Evolutionary conservation across 2,888 invertebrate species (phyloP), one percentile per base, ranked within the genome.

Genomic region (Chloroclysta siterata): DNA sequence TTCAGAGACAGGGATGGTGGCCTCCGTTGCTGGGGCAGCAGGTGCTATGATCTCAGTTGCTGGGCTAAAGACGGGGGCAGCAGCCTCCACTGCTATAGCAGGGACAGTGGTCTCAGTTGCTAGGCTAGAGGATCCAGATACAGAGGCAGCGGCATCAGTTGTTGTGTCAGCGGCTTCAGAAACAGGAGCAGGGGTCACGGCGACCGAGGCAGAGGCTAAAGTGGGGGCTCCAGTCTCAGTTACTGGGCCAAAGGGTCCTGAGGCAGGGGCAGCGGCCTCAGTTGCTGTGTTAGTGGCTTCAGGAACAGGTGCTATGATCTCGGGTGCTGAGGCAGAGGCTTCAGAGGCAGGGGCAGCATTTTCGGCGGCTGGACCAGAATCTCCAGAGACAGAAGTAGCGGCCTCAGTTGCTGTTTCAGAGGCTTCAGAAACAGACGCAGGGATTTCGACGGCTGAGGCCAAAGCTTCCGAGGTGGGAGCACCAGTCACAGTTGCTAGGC

Each of bases 401-500:
- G 6, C 14, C 1, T 42, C 42, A 28, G 28, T 7, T 0, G 55
- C 17, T 2, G 57, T n/a, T n/a, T n/a, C 53, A 8, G 56, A 44
- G 39, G 52, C 13, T 14, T 46, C 55, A 44, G 57, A 6, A 14
- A 8, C 47, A 36, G 54, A 0, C 14, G 50, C 44, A 54, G 51
- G 10, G 3, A 22, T 5, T 14, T 10, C 48, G 29, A 5, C 6
- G 44, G 55, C 0, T 17, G 54, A 51, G 15, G 14, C 50, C 48
- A 7, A 46, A 33, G 41, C 59, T 11, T n/a, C 60, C 39, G 65
- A 29, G 14, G n/a, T 15, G 41, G 46, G 11, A 17, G 33, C 17
- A 36, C 51, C 44, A 11, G 46, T 14, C 3, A 14, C 59, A 60
- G 53, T 5, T 6, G 75, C 76, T 59, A 69, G 78, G 33, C 14